These are phyloP conservation scores for Nasua narica DNA, from an alignment of 2,797 vertebrate species.

Conservation along the genomic window DNA sequence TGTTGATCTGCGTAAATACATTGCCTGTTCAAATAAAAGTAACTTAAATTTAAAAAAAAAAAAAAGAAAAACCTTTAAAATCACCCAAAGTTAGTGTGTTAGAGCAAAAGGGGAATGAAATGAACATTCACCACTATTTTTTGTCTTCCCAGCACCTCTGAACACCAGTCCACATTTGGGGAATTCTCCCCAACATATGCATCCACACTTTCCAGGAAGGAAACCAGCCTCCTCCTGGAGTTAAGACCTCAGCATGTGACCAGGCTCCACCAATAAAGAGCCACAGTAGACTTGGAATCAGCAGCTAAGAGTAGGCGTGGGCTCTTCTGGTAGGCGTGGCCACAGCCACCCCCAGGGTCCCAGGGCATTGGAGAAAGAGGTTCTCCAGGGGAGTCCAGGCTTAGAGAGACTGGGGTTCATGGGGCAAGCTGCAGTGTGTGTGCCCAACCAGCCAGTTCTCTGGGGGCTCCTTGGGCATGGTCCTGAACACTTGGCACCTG, in stretches of 20 bases:
- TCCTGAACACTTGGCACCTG: not conserved
- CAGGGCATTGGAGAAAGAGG: not conserved
- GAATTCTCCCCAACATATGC: not conserved
- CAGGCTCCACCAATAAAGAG: not conserved
- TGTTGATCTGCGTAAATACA: not conserved
- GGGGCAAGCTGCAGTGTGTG: not conserved
- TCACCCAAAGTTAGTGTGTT: not conserved
- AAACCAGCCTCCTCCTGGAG: not conserved
- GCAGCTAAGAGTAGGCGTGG: not conserved
- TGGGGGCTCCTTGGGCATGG: too few relatives aligned
- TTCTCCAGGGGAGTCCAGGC: not conserved
- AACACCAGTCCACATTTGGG: not conserved
- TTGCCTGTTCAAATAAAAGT: not conserved
- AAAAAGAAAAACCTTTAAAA: not conserved
- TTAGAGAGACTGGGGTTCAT: not conserved
- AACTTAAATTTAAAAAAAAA: not conserved
- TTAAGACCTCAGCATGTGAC: not conserved
- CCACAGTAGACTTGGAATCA: not conserved
- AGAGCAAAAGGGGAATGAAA: not conserved
- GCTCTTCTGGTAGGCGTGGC: not conserved
- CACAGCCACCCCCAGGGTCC: not conserved
- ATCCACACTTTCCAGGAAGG: not conserved
- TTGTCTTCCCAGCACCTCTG: not conserved
- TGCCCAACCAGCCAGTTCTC: not conserved
- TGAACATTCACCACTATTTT: not conserved